Conservation (phyloP, 2,888 invertebrate species). For the Axea sp. region DNA sequence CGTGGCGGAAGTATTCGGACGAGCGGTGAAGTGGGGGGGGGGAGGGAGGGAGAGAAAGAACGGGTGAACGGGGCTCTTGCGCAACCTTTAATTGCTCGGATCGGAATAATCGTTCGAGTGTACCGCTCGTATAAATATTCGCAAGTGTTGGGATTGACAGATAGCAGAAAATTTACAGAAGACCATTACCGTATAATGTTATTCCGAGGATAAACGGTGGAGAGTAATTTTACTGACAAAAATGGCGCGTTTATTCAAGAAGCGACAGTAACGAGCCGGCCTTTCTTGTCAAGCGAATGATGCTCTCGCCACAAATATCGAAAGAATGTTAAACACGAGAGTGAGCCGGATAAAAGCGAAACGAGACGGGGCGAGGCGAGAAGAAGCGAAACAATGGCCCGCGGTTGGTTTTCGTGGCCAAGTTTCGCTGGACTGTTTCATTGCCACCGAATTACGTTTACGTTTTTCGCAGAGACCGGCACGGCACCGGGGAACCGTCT, state of each 20-base stretch:
- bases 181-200: conserved; percentile 40
- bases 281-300: conserved; percentile 41
- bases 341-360: conserved; percentile 15
- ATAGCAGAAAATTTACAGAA: conserved; percentile 47
- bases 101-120: neutral
- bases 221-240: conserved; percentile 46
- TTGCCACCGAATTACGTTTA: conserved; percentile 52
- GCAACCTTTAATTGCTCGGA: conserved; percentile 20
- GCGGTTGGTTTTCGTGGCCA: conserved; percentile 63
- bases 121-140: conserved; percentile 11
- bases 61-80: neutral
- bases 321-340: conserved; percentile 54
- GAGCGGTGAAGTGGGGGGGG: conserved; percentile 16
- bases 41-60: neutral
- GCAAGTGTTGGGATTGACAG: conserved; percentile 31
- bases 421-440: conserved; percentile 68
- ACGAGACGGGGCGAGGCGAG: conserved; percentile 35
- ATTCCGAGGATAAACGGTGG: conserved; percentile 39
- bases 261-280: conserved; percentile 48
- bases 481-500: too few relatives aligned
- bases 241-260: conserved; percentile 45
- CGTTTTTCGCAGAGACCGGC: too few relatives aligned
- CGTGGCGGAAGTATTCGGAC: too few relatives aligned
- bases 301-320: conserved; percentile 44
- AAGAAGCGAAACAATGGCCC: conserved; percentile 52